These are phyloP conservation scores for Drosophila elegans DNA, from an alignment of 1,140 invertebrate genomes.

Conservation along the genomic window DNA sequence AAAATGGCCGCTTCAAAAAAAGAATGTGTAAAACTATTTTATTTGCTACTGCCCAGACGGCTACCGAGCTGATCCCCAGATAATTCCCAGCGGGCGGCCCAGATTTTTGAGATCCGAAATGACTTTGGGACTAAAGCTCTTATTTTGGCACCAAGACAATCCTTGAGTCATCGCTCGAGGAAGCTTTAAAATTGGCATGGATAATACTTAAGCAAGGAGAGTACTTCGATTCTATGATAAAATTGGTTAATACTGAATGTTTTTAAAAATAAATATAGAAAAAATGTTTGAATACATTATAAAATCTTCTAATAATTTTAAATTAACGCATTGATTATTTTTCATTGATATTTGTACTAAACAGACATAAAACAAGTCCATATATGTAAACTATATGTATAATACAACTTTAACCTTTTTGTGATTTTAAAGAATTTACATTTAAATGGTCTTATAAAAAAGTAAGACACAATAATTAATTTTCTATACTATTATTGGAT, in stretches of 20 bases:
- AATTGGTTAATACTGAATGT: not conserved
- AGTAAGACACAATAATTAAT: too few species aligned
- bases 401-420: too few species aligned
- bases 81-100: conserved; percentile 42
- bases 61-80: conserved; percentile 46
- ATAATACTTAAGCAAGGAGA: not conserved
- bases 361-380: too few species aligned
- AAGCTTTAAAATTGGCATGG: not conserved
- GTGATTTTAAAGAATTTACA: too few species aligned
- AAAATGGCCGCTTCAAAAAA: conserved; percentile 61
- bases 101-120: conserved; percentile 10
- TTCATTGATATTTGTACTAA: too few species aligned
- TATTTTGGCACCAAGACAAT: conserved; percentile 26
- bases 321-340: too few species aligned
- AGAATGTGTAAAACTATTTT: conserved; percentile 44
- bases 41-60: conserved; percentile 38
- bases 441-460: too few species aligned
- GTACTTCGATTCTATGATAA: not conserved
- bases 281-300: too few species aligned
- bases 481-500: too few species aligned
- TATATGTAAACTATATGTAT: too few species aligned
- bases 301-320: too few species aligned
- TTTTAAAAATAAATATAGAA: too few species aligned
- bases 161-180: conserved; percentile 47
- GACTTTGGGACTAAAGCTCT: conserved; percentile 24